Conservation (phyloP, 2,888 invertebrate genomes). For the Colostygia pectinataria region DNA sequence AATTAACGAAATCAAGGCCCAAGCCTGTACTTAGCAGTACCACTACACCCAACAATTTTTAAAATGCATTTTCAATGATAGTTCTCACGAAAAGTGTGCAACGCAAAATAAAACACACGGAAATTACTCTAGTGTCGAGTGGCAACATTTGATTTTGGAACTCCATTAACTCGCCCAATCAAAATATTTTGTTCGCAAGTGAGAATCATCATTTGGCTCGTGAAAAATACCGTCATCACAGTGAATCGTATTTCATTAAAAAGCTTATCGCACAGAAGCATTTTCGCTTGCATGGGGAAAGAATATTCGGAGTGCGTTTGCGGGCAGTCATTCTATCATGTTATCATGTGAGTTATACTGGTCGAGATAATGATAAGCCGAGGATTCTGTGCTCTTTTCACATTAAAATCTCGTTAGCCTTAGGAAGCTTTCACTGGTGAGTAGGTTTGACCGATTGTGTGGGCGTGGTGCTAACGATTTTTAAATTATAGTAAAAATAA, state of each 20-base stretch:
- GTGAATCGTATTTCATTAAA: conserved; percentile 24
- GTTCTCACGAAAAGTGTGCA: no score
- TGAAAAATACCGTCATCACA: conserved; percentile 4
- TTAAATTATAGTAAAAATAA: conserved; percentile 3
- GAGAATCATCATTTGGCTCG: no score
- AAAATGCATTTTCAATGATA: no score
- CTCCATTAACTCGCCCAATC: no score
- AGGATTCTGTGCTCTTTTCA: conserved; percentile 55
- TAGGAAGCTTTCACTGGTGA: conserved; percentile 55
- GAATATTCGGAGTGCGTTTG: conserved; percentile 35
- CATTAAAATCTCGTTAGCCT: conserved; percentile 79
- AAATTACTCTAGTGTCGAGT: no score
- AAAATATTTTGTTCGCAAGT: no score
- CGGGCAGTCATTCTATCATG: conserved; percentile 54
- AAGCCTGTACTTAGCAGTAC: no score
- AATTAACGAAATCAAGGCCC: no score
- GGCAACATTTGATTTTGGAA: no score
- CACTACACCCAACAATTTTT: no score
- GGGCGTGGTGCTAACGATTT: conserved; percentile 17
- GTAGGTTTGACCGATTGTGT: conserved; percentile 43
- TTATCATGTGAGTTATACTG: conserved; percentile 68
- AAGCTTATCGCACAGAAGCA: conserved; percentile 14
- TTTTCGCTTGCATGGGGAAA: conserved; percentile 19
- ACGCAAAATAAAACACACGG: no score
- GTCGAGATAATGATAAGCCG: conserved; percentile 68